Percentiles rank a stretch among this genome's conserved stretches.
Conservation (phyloP, 2,797 vertebrate species). For the Sternarchorhynchus goeldii region DNA sequence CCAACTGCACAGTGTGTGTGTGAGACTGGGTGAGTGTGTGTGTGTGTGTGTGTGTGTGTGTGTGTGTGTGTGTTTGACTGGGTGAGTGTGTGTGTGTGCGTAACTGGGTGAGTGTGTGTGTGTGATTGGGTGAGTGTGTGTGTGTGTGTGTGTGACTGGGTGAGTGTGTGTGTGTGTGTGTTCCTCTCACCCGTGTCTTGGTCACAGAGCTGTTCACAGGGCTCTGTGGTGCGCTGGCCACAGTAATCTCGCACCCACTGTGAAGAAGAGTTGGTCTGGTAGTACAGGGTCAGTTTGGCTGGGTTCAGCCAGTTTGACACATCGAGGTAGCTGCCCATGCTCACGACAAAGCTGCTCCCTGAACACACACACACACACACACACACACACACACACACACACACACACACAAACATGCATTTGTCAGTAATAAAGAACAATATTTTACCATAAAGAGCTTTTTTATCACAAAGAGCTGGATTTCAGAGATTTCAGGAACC, state of each 20-base stretch:
- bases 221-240: conserved; percentile 91
- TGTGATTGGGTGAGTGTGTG: neutral
- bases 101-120: neutral
- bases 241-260: conserved; percentile 95
- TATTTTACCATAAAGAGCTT: too few relatives aligned
- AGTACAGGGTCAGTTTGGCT: conserved; percentile 92
- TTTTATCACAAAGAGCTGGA: too few relatives aligned
- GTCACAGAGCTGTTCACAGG: conserved; percentile 95
- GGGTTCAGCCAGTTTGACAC: conserved; percentile 98
- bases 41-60: conserved; percentile 6
- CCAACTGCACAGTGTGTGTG: neutral
- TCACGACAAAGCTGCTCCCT: conserved; percentile 98
- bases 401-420: neutral
- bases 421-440: too few relatives aligned
- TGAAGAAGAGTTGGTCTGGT: conserved; percentile 92
- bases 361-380: conserved; percentile 38
- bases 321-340: conserved; percentile 94
- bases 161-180: conserved; percentile 9
- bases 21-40: neutral
- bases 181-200: conserved; percentile 88
- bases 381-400: conserved; percentile 17
- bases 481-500: too few relatives aligned
- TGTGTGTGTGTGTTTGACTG: conserved; percentile 1
- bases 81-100: neutral
- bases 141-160: conserved; percentile 8